These are phyloP conservation scores for Clavelina lepadiformis DNA, from an alignment of 23 tunicate species.

Conservation along the genomic window DNA sequence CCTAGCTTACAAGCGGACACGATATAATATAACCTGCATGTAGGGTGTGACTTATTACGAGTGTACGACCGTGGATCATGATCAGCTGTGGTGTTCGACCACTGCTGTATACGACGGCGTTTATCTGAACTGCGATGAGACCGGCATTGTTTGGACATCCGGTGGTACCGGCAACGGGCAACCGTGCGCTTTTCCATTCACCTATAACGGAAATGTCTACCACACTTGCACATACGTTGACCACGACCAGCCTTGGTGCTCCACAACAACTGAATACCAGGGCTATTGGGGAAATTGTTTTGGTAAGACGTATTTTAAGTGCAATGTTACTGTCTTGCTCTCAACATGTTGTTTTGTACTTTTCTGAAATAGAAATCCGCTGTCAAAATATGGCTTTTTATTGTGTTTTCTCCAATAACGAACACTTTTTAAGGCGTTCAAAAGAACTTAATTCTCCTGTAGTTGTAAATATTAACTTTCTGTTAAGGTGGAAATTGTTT, in stretches of 20 bases:
- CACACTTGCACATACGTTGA: conserved; percentile 55
- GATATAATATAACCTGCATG: not conserved
- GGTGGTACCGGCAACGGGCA: conserved; percentile 81
- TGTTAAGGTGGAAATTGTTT: conserved; percentile 78
- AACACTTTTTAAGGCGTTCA: too few species aligned
- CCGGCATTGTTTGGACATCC: conserved; percentile 49
- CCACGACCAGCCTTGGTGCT: conserved; percentile 72
- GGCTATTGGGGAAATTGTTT: conserved; percentile 91
- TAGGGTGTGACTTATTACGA: conserved; percentile 76
- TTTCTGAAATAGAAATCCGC: too few species aligned
- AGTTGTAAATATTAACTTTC: not conserved
- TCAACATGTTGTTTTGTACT: too few species aligned
- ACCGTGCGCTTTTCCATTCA: conserved; percentile 71
- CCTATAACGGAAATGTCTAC: conserved; percentile 48
- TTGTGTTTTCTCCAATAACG: too few species aligned
- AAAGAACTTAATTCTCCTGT: not conserved
- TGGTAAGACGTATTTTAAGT: too few species aligned
- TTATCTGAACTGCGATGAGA: conserved; percentile 53
- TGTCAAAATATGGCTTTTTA: not conserved
- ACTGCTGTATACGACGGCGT: conserved; percentile 55
- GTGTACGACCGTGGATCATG: conserved; percentile 48
- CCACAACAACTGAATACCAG: conserved; percentile 57
- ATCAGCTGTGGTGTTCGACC: conserved; percentile 72
- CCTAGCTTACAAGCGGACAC: too few species aligned
- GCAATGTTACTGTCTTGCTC: too few species aligned